Conservation (phyloP, 2,113 vertebrate genomes). For the Aptenodytes patagonicus region DNA sequence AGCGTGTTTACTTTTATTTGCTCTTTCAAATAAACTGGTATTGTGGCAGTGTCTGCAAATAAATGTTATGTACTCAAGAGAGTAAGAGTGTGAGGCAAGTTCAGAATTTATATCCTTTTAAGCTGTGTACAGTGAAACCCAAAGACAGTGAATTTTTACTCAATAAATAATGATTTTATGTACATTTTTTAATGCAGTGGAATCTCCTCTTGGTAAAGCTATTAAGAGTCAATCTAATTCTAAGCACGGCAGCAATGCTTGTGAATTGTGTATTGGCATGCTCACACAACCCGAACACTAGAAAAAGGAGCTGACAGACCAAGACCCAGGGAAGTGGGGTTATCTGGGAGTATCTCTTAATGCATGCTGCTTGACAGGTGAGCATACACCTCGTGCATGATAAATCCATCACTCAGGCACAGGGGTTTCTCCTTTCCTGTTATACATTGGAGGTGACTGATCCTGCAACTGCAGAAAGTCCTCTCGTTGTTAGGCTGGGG, state of each 20-base stretch:
- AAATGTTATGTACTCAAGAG: neutral
- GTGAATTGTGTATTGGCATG: neutral
- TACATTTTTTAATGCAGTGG: neutral
- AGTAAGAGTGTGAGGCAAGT: neutral
- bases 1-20: neutral
- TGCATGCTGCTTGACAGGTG: neutral
- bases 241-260: neutral
- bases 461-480: neutral
- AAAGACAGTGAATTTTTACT: neutral
- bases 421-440: neutral
- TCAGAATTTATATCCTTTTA: neutral
- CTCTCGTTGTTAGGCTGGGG: accelerated
- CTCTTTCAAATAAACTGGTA: neutral
- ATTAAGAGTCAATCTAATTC: neutral
- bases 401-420: neutral
- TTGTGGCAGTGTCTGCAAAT: neutral
- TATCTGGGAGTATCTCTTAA: neutral
- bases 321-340: neutral
- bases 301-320: neutral
- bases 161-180: neutral
- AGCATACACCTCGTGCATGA: neutral
- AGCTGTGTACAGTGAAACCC: neutral
- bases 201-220: neutral
- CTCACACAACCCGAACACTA: neutral
- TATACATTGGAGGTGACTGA: neutral